phyloP scores from a whole-genome alignment of 2,888 invertebrate genomes.

The Monochamus alternatus region DNA sequence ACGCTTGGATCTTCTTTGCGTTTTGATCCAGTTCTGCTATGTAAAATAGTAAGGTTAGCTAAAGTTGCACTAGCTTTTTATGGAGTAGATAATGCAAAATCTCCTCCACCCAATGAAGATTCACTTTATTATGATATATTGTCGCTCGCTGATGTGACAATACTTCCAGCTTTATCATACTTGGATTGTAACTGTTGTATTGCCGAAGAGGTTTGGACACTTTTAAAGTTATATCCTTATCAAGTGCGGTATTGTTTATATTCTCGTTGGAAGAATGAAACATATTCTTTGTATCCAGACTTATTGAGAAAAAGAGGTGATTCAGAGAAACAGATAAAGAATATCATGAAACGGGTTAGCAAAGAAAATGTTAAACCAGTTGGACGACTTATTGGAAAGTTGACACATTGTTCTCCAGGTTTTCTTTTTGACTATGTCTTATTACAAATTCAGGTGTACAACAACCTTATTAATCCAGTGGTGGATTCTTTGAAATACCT shows the following conservation, averaged over 20 bases:
- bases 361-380: conserved; percentile 99
- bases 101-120: conserved; percentile 68
- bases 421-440: conserved; percentile 94
- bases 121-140: conserved; percentile 87
- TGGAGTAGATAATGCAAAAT: conserved; percentile 62
- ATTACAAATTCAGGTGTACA: conserved; percentile 70
- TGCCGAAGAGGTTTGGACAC: conserved; percentile 96
- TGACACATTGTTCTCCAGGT: conserved; percentile 96
- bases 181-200: conserved; percentile 96
- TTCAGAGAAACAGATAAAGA: conserved; percentile 92
- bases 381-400: conserved; percentile 95
- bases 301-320: conserved; percentile 89
- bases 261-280: conserved; percentile 96
- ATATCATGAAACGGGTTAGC: conserved; percentile 96
- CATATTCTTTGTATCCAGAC: conserved; percentile 85
- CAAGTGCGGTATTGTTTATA: conserved; percentile 89
- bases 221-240: conserved; percentile 90
- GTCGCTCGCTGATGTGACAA: conserved; percentile 88
- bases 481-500: conserved; percentile 98
- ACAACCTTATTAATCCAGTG: conserved; percentile 80
- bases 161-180: conserved; percentile 92
- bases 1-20: conserved; percentile 91
- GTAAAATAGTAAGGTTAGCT: conserved; percentile 82
- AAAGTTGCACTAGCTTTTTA: conserved; percentile 66
- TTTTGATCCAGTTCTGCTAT: conserved; percentile 90